Conservation (phyloP, 2,797 vertebrate genomes). For the Hippoglossus hippoglossus region DNA sequence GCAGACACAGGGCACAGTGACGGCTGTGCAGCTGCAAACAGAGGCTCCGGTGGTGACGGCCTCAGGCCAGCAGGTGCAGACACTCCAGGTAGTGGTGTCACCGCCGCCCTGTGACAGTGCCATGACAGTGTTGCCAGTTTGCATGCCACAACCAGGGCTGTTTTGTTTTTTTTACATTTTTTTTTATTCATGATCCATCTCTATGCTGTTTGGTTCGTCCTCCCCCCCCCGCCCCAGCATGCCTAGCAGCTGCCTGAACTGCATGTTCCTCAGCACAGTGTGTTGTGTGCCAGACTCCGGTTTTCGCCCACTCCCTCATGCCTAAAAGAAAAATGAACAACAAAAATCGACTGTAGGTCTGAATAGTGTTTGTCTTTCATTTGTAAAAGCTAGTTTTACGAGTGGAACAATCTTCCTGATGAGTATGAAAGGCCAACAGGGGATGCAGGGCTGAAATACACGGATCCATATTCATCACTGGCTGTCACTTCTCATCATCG, state of each 20-base stretch:
- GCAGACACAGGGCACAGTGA: conserved; percentile 97
- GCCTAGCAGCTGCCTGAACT: conserved; percentile 61
- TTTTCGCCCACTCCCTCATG: conserved; percentile 46
- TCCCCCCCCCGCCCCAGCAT: conserved; percentile 53
- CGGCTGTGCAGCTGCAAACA: conserved; percentile 98
- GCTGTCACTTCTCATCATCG: conserved; percentile 37
- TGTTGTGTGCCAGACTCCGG: conserved; percentile 49
- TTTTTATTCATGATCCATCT: conserved; percentile 49
- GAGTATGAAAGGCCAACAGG: conserved; percentile 1
- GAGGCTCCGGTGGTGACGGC: conserved; percentile 96
- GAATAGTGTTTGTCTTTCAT: conserved; percentile 36
- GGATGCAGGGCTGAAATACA: conserved; percentile 28
- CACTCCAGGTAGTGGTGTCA: conserved; percentile 99
- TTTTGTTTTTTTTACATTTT: conserved; percentile 14
- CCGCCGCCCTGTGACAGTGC: conserved; percentile 78
- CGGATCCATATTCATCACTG: conserved; percentile 31
- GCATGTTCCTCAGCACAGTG: conserved; percentile 74
- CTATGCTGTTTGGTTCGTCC: conserved; percentile 57
- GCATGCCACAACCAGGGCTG: conserved; percentile 69
- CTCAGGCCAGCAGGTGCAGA: conserved; percentile 99
- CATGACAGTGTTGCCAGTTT: conserved; percentile 52
- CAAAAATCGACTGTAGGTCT: background rate
- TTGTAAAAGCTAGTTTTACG: conserved; percentile 47
- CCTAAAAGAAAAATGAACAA: conserved; percentile 22
- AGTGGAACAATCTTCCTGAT: too few species aligned